phyloP scores from a whole-genome alignment of 2,797 vertebrate genomes.

The Podargus strigoides region DNA sequence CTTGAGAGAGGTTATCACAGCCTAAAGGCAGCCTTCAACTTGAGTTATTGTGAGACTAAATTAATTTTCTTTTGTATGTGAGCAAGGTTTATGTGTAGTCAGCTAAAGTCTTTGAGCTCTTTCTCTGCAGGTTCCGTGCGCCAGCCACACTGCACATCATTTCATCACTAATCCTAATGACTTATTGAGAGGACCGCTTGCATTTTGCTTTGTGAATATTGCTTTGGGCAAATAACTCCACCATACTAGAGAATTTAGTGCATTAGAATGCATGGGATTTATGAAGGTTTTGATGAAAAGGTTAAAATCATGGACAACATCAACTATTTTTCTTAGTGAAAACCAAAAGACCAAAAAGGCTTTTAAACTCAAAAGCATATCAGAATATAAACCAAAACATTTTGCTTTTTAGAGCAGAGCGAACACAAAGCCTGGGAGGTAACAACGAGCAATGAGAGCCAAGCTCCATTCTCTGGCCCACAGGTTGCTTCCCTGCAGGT shows the following conservation, averaged over 20 bases:
- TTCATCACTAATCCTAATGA: not conserved
- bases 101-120: not conserved
- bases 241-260: not conserved
- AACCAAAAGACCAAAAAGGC: not conserved
- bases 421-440: not conserved
- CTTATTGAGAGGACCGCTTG: not conserved
- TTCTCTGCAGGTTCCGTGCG: not conserved
- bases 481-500: not conserved
- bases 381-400: not conserved
- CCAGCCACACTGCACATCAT: not conserved
- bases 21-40: not conserved
- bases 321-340: not conserved
- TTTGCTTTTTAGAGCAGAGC: not conserved
- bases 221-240: conserved; percentile 3
- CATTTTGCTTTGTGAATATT: not conserved
- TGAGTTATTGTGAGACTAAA: not conserved
- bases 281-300: not conserved
- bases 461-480: not conserved
- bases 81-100: not conserved
- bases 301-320: not conserved
- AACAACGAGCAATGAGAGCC: not conserved
- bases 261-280: not conserved
- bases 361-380: not conserved
- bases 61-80: not conserved
- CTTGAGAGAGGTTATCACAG: not conserved